These are phyloP conservation scores for Cyphomyrus plagiostoma DNA, from an alignment of 2,113 vertebrate genomes.

Conservation along the genomic window DNA sequence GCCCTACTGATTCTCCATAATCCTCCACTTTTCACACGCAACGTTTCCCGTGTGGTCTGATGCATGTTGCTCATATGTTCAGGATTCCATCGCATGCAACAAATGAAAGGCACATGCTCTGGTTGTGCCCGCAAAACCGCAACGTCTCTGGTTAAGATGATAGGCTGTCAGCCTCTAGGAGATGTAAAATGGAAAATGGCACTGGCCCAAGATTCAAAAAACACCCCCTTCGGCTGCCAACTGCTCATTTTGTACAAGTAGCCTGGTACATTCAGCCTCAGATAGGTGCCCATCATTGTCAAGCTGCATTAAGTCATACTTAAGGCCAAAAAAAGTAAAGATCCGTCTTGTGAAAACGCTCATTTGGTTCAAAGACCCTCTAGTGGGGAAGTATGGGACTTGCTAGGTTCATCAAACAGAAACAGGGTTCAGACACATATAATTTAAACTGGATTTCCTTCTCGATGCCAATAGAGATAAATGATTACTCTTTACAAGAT, in stretches of 20 bases:
- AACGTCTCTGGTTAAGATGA: conserved; percentile 20
- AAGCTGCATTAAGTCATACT: conserved; percentile 47
- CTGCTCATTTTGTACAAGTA: conserved; percentile 48
- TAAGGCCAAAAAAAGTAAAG: conserved; percentile 31
- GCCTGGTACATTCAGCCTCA: conserved; percentile 26
- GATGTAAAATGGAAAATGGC: conserved; percentile 53
- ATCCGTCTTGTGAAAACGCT: conserved; percentile 24
- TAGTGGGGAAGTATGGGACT: conserved; percentile 24
- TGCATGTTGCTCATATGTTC: neutral
- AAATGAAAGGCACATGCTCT: conserved; percentile 18
- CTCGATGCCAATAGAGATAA: conserved; percentile 50
- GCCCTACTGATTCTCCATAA: neutral
- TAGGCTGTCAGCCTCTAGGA: conserved; percentile 33
- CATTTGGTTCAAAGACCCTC: conserved; percentile 22
- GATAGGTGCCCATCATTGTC: conserved; percentile 31
- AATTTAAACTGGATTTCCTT: conserved; percentile 56
- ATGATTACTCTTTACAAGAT: conserved; percentile 34
- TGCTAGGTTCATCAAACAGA: conserved; percentile 34
- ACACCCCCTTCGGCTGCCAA: conserved; percentile 43
- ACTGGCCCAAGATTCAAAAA: conserved; percentile 49
- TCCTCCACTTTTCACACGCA: neutral
- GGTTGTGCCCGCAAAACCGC: conserved; percentile 23
- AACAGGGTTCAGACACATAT: conserved; percentile 40
- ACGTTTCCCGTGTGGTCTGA: neutral
- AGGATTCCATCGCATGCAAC: neutral